These are phyloP conservation scores for Tinea semifulvella DNA, from an alignment of 2,888 invertebrate genomes.

Conservation along the genomic window DNA sequence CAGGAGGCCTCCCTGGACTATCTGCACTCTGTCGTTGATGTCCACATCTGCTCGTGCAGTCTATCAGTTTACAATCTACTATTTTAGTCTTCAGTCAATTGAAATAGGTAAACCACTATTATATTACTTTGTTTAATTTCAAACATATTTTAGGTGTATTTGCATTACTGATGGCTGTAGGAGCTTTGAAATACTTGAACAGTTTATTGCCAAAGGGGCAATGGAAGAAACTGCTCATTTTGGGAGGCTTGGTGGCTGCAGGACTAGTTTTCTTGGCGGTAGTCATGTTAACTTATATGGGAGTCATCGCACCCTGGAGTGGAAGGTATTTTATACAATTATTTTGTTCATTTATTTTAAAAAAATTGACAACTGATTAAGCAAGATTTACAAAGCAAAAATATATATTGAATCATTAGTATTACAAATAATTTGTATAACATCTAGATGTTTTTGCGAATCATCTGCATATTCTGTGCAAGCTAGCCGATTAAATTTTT, in stretches of 20 bases:
- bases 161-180: constrained; percentile 89
- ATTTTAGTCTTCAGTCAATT: not conserved
- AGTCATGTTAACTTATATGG: constrained; percentile 90
- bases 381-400: too few species aligned
- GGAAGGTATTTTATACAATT: too few species aligned
- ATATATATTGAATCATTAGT: too few species aligned
- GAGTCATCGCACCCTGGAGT: constrained; percentile 96
- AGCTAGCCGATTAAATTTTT: too few species aligned
- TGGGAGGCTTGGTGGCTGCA: constrained; percentile 81
- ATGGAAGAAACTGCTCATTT: constrained; percentile 85
- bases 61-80: not conserved
- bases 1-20: too few species aligned
- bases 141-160: constrained; percentile 82
- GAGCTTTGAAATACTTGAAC: constrained; percentile 86
- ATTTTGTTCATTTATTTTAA: too few species aligned
- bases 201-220: constrained; percentile 87
- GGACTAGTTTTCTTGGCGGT: constrained; percentile 83
- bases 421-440: too few species aligned
- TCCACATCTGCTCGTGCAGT: not conserved
- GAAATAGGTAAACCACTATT: not conserved
- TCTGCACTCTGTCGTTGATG: too few species aligned
- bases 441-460: too few species aligned
- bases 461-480: too few species aligned
- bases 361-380: too few species aligned
- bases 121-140: not conserved